Base-by-base conservation (phyloP, 2,888 invertebrate species). In the Drosophila gaucha region DNA sequence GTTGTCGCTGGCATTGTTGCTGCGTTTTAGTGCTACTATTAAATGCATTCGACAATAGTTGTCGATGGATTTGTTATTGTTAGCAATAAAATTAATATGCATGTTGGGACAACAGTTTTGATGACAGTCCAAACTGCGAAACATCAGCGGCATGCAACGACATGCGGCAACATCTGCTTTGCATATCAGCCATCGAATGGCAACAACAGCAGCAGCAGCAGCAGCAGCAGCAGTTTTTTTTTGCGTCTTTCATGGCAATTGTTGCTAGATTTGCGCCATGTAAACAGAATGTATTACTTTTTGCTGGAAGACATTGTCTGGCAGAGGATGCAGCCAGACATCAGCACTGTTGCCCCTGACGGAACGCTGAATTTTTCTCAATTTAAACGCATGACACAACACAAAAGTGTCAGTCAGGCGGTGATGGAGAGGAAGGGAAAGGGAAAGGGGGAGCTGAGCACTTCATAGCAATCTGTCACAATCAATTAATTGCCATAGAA, bases 401-500 rank as follows among this genome's bases (percentile, higher is more conserved):
- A 86, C 80, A 72, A 80, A 80, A 86, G 74, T 86, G 86, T 78
- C 86, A 84, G 80, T 72, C 66, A 62, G 51, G 50, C 57, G 52
- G 14, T 49, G 49, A 52, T 43, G 33, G 46, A 44, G 14, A 18
- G 18, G 10, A n/a, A 6, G 38, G 6, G 3, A 5, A 9, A 10
- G 14, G 10, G n/a, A 1, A n/a, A n/a, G 38, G 28, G 16, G 30
- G 31, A 28, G 18, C 44, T 24, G 44, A 57, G 60, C 62, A 74
- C 67, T 82, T 82, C 80, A 76, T 74, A 69, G 83, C 86, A 82
- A 86, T 86, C 87, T 83, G 85, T 86, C 83, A 83, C 87, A 83
- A 86, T 86, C 85, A 84, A 86, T 83, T 83, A 83, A 86, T 83
- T 80, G 85, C 85, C 77, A 68, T 67, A 83, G 83, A 83, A 86